These are phyloP conservation scores for Philopotamus ludificatus DNA, from an alignment of 1,140 invertebrate species.

Conservation along the genomic window DNA sequence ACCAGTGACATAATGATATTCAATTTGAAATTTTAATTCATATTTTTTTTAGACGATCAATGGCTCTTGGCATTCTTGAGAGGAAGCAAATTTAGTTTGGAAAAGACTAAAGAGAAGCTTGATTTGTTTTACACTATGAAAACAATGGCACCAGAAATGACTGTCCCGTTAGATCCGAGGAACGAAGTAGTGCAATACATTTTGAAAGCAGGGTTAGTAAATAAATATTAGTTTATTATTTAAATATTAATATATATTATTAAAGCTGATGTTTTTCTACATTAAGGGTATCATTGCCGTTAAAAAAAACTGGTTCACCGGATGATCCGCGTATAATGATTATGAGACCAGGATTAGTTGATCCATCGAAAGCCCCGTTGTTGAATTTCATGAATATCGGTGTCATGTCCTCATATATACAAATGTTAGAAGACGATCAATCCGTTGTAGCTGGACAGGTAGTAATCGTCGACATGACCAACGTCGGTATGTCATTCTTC, in stretches of 20 bases:
- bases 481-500: slow-evolving; percentile 49
- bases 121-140: slow-evolving; percentile 67
- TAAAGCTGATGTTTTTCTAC: background rate
- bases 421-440: slow-evolving; percentile 38
- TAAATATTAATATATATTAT: background rate
- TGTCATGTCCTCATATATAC: slow-evolving; percentile 24
- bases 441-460: slow-evolving; percentile 28
- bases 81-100: slow-evolving; percentile 80
- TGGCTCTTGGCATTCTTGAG: slow-evolving; percentile 75
- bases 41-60: slow-evolving; percentile 61
- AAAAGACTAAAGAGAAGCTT: slow-evolving; percentile 78
- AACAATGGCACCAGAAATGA: slow-evolving; percentile 48
- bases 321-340: slow-evolving; percentile 54
- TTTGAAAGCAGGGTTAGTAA: slow-evolving; percentile 52
- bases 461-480: slow-evolving; percentile 49
- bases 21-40: slow-evolving; percentile 1
- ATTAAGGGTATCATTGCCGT: background rate
- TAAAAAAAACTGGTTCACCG: slow-evolving; percentile 45
- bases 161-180: slow-evolving; percentile 46
- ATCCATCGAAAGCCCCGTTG: slow-evolving; percentile 47
- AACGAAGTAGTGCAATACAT: slow-evolving; percentile 50
- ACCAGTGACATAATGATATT: background rate
- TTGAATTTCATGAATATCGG: slow-evolving; percentile 48
- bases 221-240: background rate
- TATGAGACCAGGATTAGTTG: slow-evolving; percentile 49